Conservation (phyloP, 1,140 invertebrate genomes). For the Gryon sp. region DNA sequence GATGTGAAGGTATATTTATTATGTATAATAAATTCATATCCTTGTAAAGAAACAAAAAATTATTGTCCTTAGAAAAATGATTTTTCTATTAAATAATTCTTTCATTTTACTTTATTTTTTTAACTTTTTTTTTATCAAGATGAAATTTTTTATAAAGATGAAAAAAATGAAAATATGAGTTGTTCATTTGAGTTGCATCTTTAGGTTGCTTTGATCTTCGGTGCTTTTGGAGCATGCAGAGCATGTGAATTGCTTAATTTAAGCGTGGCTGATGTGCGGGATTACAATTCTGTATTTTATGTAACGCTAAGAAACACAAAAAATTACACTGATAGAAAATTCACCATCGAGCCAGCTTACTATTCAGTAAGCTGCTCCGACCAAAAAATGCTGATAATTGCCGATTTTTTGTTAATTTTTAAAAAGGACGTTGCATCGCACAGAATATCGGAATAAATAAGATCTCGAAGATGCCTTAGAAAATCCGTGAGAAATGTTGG, state of each 20-base stretch:
- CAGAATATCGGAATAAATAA: slow-evolving; percentile 8
- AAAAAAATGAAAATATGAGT: too few relatives aligned
- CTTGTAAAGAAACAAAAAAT: too few relatives aligned
- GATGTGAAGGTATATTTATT: not conserved
- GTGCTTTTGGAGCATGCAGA: not conserved
- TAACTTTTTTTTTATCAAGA: too few relatives aligned
- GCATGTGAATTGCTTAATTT: not conserved
- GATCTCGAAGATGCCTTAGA: not conserved
- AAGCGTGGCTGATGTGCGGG: not conserved
- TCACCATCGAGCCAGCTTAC: not conserved
- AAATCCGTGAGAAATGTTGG: too few relatives aligned
- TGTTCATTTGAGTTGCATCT: too few relatives aligned
- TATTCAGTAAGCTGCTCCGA: not conserved
- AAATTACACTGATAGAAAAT: not conserved
- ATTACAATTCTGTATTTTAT: not conserved
- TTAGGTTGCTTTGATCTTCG: slow-evolving; percentile 6
- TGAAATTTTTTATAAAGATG: too few relatives aligned
- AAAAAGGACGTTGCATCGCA: not conserved
- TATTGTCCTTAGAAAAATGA: too few relatives aligned
- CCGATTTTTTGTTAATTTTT: not conserved
- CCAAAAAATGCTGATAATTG: not conserved
- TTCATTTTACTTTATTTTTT: too few relatives aligned
- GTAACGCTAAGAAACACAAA: not conserved
- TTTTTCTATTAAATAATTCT: too few relatives aligned
- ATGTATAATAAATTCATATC: too few relatives aligned